phyloP scores from a whole-genome alignment of 2,797 vertebrate genomes.

The Ammospiza maritima region DNA sequence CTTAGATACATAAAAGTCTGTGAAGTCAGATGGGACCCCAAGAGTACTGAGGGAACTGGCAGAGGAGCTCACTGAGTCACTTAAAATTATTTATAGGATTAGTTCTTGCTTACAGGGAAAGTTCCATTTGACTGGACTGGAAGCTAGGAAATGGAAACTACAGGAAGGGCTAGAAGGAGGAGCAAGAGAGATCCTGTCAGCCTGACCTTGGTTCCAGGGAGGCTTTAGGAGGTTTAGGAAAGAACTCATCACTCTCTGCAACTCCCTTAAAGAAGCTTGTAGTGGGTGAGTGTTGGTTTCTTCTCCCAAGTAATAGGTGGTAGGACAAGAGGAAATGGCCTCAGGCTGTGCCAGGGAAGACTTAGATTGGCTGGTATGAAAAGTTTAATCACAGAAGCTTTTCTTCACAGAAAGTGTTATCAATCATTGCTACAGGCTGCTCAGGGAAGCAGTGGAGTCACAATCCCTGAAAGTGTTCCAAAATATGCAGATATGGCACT shows the following conservation, averaged over 20 bases:
- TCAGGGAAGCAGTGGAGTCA: background rate
- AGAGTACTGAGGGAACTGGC: background rate
- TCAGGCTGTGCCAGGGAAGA: background rate
- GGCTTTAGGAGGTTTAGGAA: background rate
- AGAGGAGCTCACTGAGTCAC: background rate
- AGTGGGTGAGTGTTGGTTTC: rapidly evolving
- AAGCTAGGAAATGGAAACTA: background rate
- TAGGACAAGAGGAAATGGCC: background rate
- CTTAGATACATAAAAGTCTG: background rate
- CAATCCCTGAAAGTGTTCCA: background rate
- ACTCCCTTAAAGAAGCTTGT: background rate
- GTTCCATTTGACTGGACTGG: background rate
- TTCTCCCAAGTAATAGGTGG: background rate
- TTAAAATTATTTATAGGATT: background rate
- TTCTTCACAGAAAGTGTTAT: background rate
- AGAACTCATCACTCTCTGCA: background rate
- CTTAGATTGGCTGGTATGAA: background rate
- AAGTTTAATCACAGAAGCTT: background rate
- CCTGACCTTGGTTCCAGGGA: background rate
- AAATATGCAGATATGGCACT: background rate
- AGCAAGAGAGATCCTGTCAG: background rate
- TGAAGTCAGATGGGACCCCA: background rate
- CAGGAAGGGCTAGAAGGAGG: background rate
- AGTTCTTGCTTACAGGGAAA: background rate
- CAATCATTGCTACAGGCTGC: background rate